These are phyloP conservation scores for Paradoxurus hermaphroditus DNA, from an alignment of 2,113 vertebrate genomes.

Conservation along the genomic window DNA sequence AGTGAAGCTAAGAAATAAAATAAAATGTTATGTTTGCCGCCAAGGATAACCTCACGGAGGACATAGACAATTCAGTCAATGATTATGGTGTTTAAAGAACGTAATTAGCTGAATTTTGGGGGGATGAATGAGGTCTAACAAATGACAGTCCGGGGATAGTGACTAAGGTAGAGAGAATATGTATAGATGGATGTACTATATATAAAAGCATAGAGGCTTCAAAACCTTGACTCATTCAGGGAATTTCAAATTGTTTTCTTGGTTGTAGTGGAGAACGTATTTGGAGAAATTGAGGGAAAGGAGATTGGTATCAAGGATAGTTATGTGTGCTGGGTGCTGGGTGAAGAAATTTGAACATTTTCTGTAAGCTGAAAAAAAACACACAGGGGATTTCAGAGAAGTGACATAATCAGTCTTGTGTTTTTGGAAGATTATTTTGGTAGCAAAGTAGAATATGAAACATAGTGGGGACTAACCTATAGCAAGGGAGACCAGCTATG, in stretches of 20 bases:
- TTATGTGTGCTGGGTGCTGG: background rate
- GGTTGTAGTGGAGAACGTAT: background rate
- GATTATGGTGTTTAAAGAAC: background rate
- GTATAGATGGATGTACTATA: no score
- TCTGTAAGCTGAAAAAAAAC: background rate
- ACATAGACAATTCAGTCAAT: background rate
- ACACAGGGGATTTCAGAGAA: background rate
- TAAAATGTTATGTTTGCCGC: background rate
- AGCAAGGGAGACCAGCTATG: background rate
- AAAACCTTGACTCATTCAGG: background rate
- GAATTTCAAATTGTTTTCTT: background rate
- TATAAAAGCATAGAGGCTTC: background rate
- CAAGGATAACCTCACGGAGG: background rate
- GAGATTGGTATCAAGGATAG: background rate
- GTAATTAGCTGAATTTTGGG: background rate
- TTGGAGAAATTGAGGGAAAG: background rate
- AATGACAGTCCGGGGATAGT: background rate
- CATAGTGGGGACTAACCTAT: background rate
- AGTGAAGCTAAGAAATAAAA: background rate
- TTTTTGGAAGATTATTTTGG: background rate
- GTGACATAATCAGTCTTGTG: background rate
- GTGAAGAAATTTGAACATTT: background rate
- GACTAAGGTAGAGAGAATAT: background rate
- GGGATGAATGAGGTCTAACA: background rate
- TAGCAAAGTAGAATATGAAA: background rate